phyloP scores from a whole-genome alignment of 2,888 invertebrate genomes.

The Rhagium mordax region DNA sequence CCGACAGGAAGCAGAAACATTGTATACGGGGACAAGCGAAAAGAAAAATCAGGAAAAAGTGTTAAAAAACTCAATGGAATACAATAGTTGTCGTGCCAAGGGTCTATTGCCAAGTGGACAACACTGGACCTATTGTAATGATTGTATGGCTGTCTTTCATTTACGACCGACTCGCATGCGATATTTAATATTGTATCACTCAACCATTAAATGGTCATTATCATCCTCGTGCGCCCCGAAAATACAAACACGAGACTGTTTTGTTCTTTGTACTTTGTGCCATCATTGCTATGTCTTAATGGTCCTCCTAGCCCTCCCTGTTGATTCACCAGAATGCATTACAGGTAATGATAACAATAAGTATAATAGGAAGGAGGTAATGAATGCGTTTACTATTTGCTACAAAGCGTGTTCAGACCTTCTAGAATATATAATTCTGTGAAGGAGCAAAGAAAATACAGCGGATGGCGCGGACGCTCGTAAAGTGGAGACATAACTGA shows the following conservation, averaged over 20 bases:
- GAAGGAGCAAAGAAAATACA: too few relatives aligned
- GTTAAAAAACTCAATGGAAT: conserved; percentile 12
- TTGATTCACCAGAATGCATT: neutral
- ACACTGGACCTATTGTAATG: conserved; percentile 48
- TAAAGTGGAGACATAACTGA: too few relatives aligned
- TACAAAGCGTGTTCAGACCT: too few relatives aligned
- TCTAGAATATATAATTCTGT: too few relatives aligned
- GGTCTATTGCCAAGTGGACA: conserved; percentile 50
- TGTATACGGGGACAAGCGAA: neutral
- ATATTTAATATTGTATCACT: conserved; percentile 59
- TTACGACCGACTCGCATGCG: conserved; percentile 52
- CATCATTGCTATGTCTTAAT: conserved; percentile 10
- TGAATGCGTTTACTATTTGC: neutral
- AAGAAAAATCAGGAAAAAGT: conserved; percentile 7
- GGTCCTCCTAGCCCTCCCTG: neutral
- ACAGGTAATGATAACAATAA: conserved; percentile 6
- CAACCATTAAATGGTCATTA: conserved; percentile 57
- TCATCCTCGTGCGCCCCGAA: conserved; percentile 47
- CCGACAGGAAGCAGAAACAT: conserved; percentile 11
- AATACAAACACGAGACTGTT: conserved; percentile 39
- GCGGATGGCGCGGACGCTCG: too few relatives aligned
- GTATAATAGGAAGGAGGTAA: neutral
- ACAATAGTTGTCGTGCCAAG: conserved; percentile 47
- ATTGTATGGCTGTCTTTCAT: conserved; percentile 49
- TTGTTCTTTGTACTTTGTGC: conserved; percentile 18